Base-by-base conservation (phyloP, 2,113 vertebrate species). In the Salvelinus sp. region DNA sequence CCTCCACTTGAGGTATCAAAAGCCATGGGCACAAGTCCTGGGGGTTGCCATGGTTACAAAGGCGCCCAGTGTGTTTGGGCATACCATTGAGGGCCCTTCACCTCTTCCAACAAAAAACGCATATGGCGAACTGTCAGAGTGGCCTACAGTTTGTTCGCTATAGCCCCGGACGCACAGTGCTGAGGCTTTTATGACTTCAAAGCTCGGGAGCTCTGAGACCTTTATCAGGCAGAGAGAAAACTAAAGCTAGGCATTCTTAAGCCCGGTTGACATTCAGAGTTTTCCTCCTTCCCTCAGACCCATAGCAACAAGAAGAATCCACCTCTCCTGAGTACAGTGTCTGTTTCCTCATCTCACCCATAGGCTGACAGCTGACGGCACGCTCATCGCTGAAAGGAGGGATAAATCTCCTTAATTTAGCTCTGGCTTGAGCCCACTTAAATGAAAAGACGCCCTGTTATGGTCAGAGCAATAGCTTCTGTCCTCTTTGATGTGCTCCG, bases 41-140 rank as follows among this genome's bases (percentile, higher is more conserved):
- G 57, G n/a, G 30, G 87, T 92, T 91, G 87, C 90, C 85, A 91
- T 92, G 80, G 91, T 80, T 79, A 91, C 90, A 77, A 77, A 77
- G 85, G 87, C 87, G 79, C 83, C 86, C 86, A 74, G 77, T 80
- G 71, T 81, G 86, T 71, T 80, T 75, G 72, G 50, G 84, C 84
- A 72, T 54, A 85, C 82, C 79, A 82, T 82, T 74, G 76, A 88
- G 62, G 72, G 81, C 82, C 79, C 33, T 47, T 74, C 57, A 75
- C 65, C 38, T 77, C 66, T 70, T 73, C 64, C 78, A 64, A 63
- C 2, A 18, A 80, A 86, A 82, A 86, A 84, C 69, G 73, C 74
- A 85, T 48, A 1, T 63, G 82, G 78, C 79, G 80, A 85, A 86
- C 83, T 89, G 78, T 90, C 81, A 82, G 73, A 82, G 12, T 54